Evolutionary conservation across 2,888 invertebrate genomes (phyloP).

Genomic region (Stenurella melanura): DNA sequence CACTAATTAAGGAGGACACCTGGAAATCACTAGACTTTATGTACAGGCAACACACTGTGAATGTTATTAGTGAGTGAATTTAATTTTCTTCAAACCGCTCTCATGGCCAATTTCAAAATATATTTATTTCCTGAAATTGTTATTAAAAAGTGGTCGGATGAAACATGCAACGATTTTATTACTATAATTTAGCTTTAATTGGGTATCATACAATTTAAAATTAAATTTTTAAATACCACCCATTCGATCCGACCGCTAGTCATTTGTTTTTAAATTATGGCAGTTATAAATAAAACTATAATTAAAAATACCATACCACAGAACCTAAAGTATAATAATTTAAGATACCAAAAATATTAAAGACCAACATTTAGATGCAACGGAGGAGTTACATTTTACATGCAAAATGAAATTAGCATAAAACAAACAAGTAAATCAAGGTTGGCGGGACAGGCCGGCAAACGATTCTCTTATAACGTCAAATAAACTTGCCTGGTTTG

Average conservation of each 20-base stretch:
- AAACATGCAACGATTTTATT: slow-evolving; percentile 52
- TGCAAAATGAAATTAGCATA: slow-evolving; percentile 62
- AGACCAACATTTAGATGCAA: slow-evolving; percentile 53
- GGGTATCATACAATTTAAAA: slow-evolving; percentile 52
- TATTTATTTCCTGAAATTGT: slow-evolving; percentile 7
- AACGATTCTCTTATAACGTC: slow-evolving; percentile 40
- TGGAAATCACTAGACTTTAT: background rate
- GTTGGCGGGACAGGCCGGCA: slow-evolving; percentile 48
- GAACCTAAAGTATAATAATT: slow-evolving; percentile 50
- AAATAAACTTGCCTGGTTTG: slow-evolving; percentile 48
- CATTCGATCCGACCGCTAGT: slow-evolving; percentile 50
- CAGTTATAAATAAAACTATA: slow-evolving; percentile 55
- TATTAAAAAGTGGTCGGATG: slow-evolving; percentile 15
- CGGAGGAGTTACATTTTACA: slow-evolving; percentile 59
- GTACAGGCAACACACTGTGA: background rate
- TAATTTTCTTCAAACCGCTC: background rate
- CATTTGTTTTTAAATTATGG: slow-evolving; percentile 55
- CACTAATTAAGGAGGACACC: background rate
- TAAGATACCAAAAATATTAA: slow-evolving; percentile 52
- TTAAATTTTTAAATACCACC: slow-evolving; percentile 57
- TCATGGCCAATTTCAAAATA: background rate
- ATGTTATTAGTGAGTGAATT: background rate
- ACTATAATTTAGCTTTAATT: slow-evolving; percentile 57
- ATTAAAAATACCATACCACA: slow-evolving; percentile 49
- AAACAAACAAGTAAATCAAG: slow-evolving; percentile 64